Conservation (phyloP, 1,140 invertebrate genomes). For the Micrasema longulum region DNA sequence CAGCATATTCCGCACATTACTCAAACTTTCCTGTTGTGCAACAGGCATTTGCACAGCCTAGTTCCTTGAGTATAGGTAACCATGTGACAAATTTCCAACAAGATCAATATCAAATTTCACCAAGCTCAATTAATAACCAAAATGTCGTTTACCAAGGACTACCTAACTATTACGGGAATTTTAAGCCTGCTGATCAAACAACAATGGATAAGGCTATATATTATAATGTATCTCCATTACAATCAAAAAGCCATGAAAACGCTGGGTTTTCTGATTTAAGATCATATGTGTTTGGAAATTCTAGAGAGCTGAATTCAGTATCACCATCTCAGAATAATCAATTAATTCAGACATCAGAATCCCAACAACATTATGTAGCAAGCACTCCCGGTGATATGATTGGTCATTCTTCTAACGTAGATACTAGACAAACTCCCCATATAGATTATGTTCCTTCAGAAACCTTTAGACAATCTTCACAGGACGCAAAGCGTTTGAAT, state of each 20-base stretch:
- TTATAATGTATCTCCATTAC: neutral
- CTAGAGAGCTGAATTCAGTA: slow-evolving; percentile 39
- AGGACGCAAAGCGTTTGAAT: slow-evolving; percentile 19
- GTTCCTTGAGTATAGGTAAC: slow-evolving; percentile 18
- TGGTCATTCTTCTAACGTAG: slow-evolving; percentile 51
- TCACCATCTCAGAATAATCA: slow-evolving; percentile 44
- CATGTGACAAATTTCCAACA: slow-evolving; percentile 40
- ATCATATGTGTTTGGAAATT: slow-evolving; percentile 42
- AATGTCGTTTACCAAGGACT: slow-evolving; percentile 45
- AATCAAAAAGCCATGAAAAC: slow-evolving; percentile 45
- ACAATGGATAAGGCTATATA: neutral
- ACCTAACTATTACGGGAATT: slow-evolving; percentile 42
- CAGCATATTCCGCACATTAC: slow-evolving; percentile 39
- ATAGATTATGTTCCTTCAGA: slow-evolving; percentile 51
- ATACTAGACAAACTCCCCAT: slow-evolving; percentile 40
- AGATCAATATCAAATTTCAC: slow-evolving; percentile 36
- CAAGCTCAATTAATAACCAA: slow-evolving; percentile 5
- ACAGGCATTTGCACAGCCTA: slow-evolving; percentile 31
- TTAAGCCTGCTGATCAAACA: slow-evolving; percentile 48
- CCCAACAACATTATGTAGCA: slow-evolving; percentile 4
- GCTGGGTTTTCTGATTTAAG: slow-evolving; percentile 26
- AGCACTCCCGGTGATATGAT: slow-evolving; percentile 43
- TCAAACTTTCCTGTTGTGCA: slow-evolving; percentile 13
- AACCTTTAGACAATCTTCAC: slow-evolving; percentile 42
- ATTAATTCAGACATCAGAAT: slow-evolving; percentile 16